Base-by-base conservation (phyloP, 2,113 vertebrate species). In the Gadus macrocephalus region DNA sequence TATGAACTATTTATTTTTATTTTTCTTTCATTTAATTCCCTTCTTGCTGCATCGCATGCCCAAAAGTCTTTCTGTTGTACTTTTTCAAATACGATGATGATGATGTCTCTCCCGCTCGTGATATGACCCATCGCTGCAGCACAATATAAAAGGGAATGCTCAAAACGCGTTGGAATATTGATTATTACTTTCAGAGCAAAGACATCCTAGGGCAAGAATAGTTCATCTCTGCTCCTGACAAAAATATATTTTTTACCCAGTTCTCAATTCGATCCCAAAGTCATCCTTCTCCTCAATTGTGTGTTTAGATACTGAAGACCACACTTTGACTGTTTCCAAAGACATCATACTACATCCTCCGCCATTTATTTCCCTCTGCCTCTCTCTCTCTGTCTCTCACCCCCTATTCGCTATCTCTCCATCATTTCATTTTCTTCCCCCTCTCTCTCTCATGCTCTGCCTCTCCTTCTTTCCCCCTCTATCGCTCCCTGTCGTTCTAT, bases 361-460 rank as follows among this genome's bases (percentile, higher is more conserved):
- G 9, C 42, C 55, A 16, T 58, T 3, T 27, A 15, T 27, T 49
- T 55, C 65, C 69, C 17, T 71, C 69, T 62, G 65, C 6, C 1
- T 60, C 17, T 69, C 56, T 22, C 72, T 64, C 67, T 67, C 60
- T 74, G 72, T 27, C 65, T 55, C 65, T 71, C 17, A 70, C 69
- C 56, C 67, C 6, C 1, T 60, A 15, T 69, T 9, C 1, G 56
- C 17, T 69, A 28, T 22, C 72, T 64, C 67, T 67, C 55, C 70
- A 72, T 16, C 55, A 14, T 14, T 58, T 14, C n/a, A 3, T 58
- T 3, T n/a, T 17, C 55, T 14, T n/a, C 55, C 14, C 11, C 15
- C 65, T 55, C 65, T 71, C 17, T 71, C 69, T 62, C 67, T 8
- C 1, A 56, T 15, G 67, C 56, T 22, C 72, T 64, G 65, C 66